These are phyloP conservation scores for Archocentrus centrarchus DNA, from an alignment of 2,113 vertebrate genomes.

Conservation along the genomic window DNA sequence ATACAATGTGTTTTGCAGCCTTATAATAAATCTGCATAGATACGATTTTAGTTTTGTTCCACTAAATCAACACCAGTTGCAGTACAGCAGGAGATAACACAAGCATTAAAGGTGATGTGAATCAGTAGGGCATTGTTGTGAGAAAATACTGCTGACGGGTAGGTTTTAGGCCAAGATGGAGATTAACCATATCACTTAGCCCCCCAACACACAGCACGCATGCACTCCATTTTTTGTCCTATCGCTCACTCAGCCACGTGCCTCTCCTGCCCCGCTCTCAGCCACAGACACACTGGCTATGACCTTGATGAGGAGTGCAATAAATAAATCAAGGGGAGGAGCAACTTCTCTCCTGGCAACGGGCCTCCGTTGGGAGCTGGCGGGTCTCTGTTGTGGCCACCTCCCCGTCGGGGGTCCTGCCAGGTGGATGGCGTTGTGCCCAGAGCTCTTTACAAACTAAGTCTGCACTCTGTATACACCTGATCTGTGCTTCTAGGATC, in stretches of 20 bases:
- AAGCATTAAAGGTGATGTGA: not conserved
- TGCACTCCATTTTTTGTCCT: not conserved
- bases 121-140: slow-evolving; percentile 10
- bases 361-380: slow-evolving; percentile 64
- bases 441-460: slow-evolving; percentile 69
- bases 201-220: not conserved
- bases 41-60: not conserved
- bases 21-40: not conserved
- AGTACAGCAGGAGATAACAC: not conserved
- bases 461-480: slow-evolving; percentile 52
- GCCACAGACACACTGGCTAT: slow-evolving; percentile 55
- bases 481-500: slow-evolving; percentile 40
- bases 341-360: slow-evolving; percentile 72
- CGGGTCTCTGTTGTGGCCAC: slow-evolving; percentile 70
- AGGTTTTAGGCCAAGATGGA: slow-evolving; percentile 37
- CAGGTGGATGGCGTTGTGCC: slow-evolving; percentile 77
- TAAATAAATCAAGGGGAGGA: slow-evolving; percentile 71
- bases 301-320: slow-evolving; percentile 76
- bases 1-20: not conserved
- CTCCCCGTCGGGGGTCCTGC: slow-evolving; percentile 54
- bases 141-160: slow-evolving; percentile 34
- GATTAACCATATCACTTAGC: slow-evolving; percentile 44
- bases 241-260: slow-evolving; percentile 40
- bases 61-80: not conserved
- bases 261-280: slow-evolving; percentile 39